Evolutionary conservation across 2,797 vertebrate genomes (phyloP).

Genomic region (Tarsius wallacei): DNA sequence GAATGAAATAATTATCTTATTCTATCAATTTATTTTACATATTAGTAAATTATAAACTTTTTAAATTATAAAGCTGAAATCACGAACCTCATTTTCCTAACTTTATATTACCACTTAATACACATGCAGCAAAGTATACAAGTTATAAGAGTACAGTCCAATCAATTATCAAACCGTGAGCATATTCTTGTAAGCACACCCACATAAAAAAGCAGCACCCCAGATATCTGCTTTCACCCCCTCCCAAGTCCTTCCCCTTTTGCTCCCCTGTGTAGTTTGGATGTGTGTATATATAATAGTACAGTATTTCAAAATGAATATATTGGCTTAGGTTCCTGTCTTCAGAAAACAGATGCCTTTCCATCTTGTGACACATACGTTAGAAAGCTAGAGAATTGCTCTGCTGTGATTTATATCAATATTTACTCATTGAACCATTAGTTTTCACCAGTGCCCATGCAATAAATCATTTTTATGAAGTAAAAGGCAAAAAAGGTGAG

Average conservation of each 20-base stretch:
- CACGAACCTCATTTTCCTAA: not conserved
- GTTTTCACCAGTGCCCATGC: constrained; percentile 89
- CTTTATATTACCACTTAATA: not conserved
- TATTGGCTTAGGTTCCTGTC: constrained; percentile 86
- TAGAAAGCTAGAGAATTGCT: constrained; percentile 89
- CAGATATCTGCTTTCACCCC: not conserved
- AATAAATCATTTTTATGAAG: constrained; percentile 86
- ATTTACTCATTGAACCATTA: constrained; percentile 89
- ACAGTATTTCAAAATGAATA: constrained; percentile 84
- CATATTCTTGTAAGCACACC: not conserved
- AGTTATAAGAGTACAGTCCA: not conserved
- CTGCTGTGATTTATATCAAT: constrained; percentile 90
- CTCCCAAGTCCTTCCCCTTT: not conserved
- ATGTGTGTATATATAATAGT: constrained; percentile 82
- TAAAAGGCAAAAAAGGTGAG: constrained; percentile 74
- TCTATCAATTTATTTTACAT: not conserved
- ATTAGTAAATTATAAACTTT: not conserved
- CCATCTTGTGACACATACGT: constrained; percentile 84
- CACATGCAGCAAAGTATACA: not conserved
- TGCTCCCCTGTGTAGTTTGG: constrained; percentile 66
- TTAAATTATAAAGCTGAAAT: constrained; percentile 4
- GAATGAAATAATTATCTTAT: constrained; percentile 19
- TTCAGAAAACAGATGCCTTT: constrained; percentile 87
- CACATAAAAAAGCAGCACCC: not conserved
- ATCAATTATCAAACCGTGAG: not conserved